Conservation (phyloP, 2,113 vertebrate species). For the Neotragus pygmaeus region DNA sequence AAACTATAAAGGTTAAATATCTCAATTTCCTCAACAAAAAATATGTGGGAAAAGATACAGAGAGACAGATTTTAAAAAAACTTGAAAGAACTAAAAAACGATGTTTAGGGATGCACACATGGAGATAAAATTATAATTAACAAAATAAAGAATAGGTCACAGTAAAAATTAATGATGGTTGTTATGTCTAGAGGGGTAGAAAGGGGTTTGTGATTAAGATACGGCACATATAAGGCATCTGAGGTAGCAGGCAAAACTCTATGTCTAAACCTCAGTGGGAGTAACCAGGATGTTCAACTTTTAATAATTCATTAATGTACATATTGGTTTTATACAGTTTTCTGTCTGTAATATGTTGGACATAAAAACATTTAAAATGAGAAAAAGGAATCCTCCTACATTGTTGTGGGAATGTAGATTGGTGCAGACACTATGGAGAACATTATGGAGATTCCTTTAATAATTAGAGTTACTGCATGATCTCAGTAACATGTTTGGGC, state of each 20-base stretch:
- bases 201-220: neutral
- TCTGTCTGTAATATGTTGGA: neutral
- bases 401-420: neutral
- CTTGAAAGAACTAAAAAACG: neutral
- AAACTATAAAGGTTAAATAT: neutral
- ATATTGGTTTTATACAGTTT: neutral
- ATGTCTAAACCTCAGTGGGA: neutral
- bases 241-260: neutral
- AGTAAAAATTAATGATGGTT: neutral
- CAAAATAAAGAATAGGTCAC: neutral
- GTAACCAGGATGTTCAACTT: neutral
- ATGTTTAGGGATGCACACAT: neutral
- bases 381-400: neutral
- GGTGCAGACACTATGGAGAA: neutral
- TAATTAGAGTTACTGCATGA: neutral
- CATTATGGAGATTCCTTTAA: neutral
- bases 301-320: neutral
- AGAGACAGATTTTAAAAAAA: neutral
- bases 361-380: neutral
- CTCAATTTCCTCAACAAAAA: neutral
- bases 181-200: neutral
- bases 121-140: neutral
- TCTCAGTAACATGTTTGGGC: too few species aligned
- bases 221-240: neutral
- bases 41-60: neutral